Percentiles rank a stretch among this genome's conserved stretches.
Evolutionary conservation across 1,140 invertebrate species (phyloP).

Genomic region (Pachypeltis micranthus): DNA sequence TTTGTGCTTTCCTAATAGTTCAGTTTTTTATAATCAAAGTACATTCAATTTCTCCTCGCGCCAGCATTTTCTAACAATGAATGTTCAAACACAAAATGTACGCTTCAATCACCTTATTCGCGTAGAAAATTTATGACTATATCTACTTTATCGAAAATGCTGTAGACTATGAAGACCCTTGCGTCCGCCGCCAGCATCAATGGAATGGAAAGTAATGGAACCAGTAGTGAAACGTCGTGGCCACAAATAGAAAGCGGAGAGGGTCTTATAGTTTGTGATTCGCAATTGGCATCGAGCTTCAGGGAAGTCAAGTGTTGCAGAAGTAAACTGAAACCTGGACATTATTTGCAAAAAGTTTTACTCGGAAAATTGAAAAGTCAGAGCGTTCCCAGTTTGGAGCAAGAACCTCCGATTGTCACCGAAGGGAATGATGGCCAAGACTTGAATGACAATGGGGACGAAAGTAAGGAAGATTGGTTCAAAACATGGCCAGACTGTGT

Average conservation of each 20-base stretch:
- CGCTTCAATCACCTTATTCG: too few species aligned
- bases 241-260: neutral
- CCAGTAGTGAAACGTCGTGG: too few species aligned
- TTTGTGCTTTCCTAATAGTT: too few species aligned
- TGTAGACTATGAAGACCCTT: too few species aligned
- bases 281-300: slow-evolving; percentile 25
- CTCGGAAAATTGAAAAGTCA: slow-evolving; percentile 26
- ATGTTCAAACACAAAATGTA: too few species aligned
- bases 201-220: too few species aligned
- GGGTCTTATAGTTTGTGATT: slow-evolving; percentile 25
- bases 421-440: neutral
- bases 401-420: neutral
- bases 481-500: slow-evolving; percentile 31
- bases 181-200: too few species aligned
- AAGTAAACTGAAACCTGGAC: slow-evolving; percentile 23
- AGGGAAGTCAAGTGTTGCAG: slow-evolving; percentile 17
- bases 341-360: slow-evolving; percentile 27
- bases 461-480: slow-evolving; percentile 27
- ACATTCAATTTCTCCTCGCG: too few species aligned
- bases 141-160: too few species aligned
- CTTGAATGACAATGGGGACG: neutral
- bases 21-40: too few species aligned
- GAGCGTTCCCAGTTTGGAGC: slow-evolving; percentile 26
- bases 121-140: too few species aligned
- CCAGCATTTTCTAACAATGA: too few species aligned